Evolutionary conservation across 2,888 invertebrate species (phyloP), one percentile per base, ranked within the genome.

Genomic region (Carcina quercana): DNA sequence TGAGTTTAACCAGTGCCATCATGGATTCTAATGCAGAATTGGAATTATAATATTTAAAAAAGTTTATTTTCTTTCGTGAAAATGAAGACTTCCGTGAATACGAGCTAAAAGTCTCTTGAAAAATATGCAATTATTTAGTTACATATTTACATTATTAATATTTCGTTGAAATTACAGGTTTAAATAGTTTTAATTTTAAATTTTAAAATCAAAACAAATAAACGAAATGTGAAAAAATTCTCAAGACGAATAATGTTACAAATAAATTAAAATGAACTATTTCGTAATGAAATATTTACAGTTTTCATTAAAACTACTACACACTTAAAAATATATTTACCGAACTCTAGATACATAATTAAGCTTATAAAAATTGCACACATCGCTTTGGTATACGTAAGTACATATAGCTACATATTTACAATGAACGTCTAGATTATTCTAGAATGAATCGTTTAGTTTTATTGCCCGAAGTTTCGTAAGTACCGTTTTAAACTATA

Each of bases 321-420:
- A 3, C 50, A 61, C 62, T 66, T 67, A 64, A 48, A 49, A 53
- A 46, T 63, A 59, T 33, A 40, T 34, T 20, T 42, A 45, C 47
- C 53, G 34, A 17, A 56, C 50, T 54, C 68, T 76, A 78, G 62
- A 53, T 75, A 74, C 66, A 72, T 63, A n/a, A n/a, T 11, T 71
- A 80, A 82, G 80, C 74, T 74, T 82, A 70, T 75, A 80, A 79
- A 80, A 83, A 84, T 84, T 84, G 83, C 83, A 84, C 83, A 79
- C 78, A 62, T 80, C 70, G 73, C 82, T 84, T 83, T 82, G 83
- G 80, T 80, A 80, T 83, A 82, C 79, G 76, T 79, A 76, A 63
- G 59, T 78, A 75, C 70, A 72, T n/a, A n/a, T 83, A 76, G 58
- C 76, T 82, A 82, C 71, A 79, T 82, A 82, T 83, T 68, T 83